These are phyloP conservation scores for Cnemophilus loriae DNA, from an alignment of 2,113 vertebrate species.

Conservation along the genomic window DNA sequence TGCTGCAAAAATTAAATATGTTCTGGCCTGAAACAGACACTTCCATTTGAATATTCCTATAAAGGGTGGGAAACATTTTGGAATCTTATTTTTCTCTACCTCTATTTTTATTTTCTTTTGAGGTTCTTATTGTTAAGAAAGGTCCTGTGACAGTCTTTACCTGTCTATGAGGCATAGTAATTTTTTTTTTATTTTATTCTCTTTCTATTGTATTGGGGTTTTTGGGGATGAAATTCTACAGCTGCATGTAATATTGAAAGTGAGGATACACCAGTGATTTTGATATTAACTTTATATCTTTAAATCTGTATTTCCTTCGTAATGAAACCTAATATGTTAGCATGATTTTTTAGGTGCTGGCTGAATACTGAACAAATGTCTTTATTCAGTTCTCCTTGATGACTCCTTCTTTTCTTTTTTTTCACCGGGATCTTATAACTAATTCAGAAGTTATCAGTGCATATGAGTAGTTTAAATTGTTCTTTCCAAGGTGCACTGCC, in stretches of 20 bases:
- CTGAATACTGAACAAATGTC: neutral
- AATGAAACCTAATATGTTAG: neutral
- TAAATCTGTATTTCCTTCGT: neutral
- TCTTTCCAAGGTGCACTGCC: neutral
- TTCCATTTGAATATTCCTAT: neutral
- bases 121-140: neutral
- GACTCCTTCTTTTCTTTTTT: neutral
- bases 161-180: neutral
- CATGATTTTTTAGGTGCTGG: neutral
- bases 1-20: neutral
- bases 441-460: slow-evolving; percentile 35
- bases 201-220: neutral
- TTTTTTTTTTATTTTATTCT: neutral
- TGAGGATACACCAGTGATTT: neutral
- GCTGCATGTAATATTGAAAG: neutral
- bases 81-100: neutral
- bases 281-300: neutral
- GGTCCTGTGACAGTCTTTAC: neutral
- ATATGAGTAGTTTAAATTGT: neutral
- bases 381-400: neutral
- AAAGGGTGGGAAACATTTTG: neutral
- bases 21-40: neutral
- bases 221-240: neutral
- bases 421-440: neutral
- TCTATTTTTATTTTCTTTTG: neutral